A percentile compares a stretch with the other conserved stretches of the same genome.
These are phyloP conservation scores for Gymnogyps californianus DNA, from an alignment of 2,113 vertebrate species.

Conservation along the genomic window DNA sequence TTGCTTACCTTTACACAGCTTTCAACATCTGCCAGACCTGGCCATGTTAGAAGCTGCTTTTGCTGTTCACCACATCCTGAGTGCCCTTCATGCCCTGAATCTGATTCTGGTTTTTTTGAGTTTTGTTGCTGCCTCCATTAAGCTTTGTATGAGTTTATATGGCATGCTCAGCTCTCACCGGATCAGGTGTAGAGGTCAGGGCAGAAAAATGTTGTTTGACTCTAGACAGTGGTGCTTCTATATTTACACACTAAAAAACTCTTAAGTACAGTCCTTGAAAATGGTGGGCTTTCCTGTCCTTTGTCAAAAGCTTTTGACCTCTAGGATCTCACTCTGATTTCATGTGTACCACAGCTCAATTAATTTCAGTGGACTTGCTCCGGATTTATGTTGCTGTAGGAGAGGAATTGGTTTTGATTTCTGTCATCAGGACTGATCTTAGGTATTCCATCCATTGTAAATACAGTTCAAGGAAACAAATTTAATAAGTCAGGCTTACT, in stretches of 20 bases:
- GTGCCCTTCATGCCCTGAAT: not conserved
- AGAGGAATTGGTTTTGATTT: not conserved
- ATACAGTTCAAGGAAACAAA: not conserved
- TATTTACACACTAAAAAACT: not conserved
- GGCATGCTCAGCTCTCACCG: not conserved
- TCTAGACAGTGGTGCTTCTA: not conserved
- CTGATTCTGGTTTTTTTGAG: not conserved
- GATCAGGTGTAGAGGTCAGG: not conserved
- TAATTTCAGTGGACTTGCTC: not conserved
- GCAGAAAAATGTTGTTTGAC: not conserved
- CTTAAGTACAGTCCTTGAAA: not conserved
- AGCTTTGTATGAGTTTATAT: not conserved
- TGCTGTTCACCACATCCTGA: not conserved
- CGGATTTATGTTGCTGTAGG: not conserved
- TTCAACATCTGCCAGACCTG: not conserved
- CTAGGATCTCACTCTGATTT: not conserved
- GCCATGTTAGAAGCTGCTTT: not conserved
- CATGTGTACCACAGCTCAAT: not conserved
- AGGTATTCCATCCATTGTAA: not conserved
- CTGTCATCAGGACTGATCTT: not conserved
- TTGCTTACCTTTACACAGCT: not conserved
- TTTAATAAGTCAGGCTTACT: not conserved
- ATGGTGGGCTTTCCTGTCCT: fast-evolving
- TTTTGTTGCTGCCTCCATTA: not conserved
- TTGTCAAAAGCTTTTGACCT: not conserved